These are phyloP conservation scores for Lampris incognitus DNA, from an alignment of 2,113 vertebrate genomes.

Conservation along the genomic window DNA sequence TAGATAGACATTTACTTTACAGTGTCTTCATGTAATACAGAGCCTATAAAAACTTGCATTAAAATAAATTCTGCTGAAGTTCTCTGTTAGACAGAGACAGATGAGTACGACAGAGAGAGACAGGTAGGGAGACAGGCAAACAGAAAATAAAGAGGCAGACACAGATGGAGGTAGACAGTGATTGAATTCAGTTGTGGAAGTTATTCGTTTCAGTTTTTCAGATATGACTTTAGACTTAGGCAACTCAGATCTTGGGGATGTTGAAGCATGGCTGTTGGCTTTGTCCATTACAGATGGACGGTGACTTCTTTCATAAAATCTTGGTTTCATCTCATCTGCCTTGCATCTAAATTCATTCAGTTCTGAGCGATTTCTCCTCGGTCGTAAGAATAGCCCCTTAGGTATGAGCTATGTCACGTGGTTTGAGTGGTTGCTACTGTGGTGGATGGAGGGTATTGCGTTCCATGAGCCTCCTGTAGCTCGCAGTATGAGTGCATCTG, in stretches of 20 bases:
- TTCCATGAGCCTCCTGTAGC: not conserved
- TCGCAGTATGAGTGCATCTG: not conserved
- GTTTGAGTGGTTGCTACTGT: not conserved
- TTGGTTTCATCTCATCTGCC: not conserved
- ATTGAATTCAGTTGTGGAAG: not conserved
- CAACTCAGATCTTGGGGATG: conserved; percentile 2
- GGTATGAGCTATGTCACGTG: not conserved
- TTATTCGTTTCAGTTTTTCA: not conserved
- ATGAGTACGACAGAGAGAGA: not conserved
- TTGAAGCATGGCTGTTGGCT: not conserved
- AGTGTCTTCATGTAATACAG: no score
- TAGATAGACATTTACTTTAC: no score
- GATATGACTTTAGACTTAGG: not conserved
- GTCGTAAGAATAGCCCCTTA: not conserved
- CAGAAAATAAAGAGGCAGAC: no score
- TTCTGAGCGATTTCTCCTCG: not conserved
- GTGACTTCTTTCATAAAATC: not conserved
- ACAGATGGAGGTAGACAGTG: not conserved
- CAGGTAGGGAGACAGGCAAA: no score
- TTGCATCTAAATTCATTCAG: not conserved
- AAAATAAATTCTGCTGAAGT: not conserved
- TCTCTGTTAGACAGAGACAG: not conserved
- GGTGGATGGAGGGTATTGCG: not conserved
- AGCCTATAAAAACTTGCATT: no score
- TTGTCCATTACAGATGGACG: not conserved